Base-by-base conservation (phyloP, 2,113 vertebrate species). In the Fregetta grallaria region DNA sequence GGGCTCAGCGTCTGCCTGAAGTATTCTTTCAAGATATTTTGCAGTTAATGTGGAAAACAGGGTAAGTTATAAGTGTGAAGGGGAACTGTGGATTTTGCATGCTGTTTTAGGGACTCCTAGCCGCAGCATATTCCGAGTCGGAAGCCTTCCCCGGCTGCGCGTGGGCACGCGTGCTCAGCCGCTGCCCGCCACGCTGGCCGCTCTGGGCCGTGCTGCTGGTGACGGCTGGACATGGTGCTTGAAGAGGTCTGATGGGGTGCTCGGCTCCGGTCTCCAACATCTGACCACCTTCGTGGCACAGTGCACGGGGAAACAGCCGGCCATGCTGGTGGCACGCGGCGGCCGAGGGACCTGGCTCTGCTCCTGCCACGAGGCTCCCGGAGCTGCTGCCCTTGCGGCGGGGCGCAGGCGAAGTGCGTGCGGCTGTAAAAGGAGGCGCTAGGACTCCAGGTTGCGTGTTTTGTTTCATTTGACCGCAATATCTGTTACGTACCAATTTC, bases 401-500 rank as follows among this genome's bases (percentile, higher is more conserved):
- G 23, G 27, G 40, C 29, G 27, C 4, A 0, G 4, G 6, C 15
- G 9, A 9, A 1, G n/a, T 0, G 11, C 49, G 18, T 15, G 58
- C n/a, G 73, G 75, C 49, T 83, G 58, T 49, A 44, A 34, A 92
- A 90, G 97, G 96, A 97, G 96, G 96, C 63, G 4, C 92, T 83
- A 94, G 93, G 92, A 96, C 96, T 92, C 95, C 34, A 84, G 81
- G 82, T 40, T 3, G 18, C 34, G 89, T 21, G 82, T n/a, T 96
- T 86, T 93, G 93, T 61, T 94, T 86, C 88, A 44, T 94, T 90
- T 94, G 98, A 63, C 98, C 98, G 89, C 90, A 94, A 29, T 95
- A 52, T 94, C 91, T 94, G 96, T 97, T 98, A 94, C 97, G 91
- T 73, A 98, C 96, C 95, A 97, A 98, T 98, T 98, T 98, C 98